Evolutionary conservation across 2,888 invertebrate species (phyloP).

Genomic region (Ennomos quercinarius): DNA sequence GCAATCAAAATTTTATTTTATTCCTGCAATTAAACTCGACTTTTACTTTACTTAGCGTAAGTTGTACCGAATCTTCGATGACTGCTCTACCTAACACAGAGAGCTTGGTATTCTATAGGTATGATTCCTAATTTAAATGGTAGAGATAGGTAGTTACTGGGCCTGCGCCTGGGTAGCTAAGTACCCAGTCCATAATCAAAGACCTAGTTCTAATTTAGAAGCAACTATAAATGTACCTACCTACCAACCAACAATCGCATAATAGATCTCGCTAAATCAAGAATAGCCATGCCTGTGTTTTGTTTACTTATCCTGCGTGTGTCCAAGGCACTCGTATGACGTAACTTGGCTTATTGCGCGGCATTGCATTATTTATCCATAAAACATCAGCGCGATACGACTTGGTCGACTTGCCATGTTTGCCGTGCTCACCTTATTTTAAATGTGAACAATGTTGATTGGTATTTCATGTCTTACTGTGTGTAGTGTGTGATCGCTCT

Average conservation of each 20-base stretch:
- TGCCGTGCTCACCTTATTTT: conserved; percentile 44
- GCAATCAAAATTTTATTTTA: too few relatives aligned
- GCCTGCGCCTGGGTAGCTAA: too few relatives aligned
- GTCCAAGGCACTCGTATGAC: conserved; percentile 57
- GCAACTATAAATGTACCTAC: conserved; percentile 12
- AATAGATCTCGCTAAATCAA: conserved; percentile 22
- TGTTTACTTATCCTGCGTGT: conserved; percentile 16
- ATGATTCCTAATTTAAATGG: too few relatives aligned
- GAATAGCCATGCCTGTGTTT: conserved; percentile 16
- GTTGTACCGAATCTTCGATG: too few relatives aligned
- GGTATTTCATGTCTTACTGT: conserved; percentile 23
- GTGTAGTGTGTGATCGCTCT: neutral
- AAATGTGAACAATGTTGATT: conserved; percentile 45
- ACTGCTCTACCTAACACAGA: too few relatives aligned
- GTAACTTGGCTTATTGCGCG: conserved; percentile 70
- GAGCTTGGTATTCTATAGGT: too few relatives aligned
- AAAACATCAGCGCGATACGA: conserved; percentile 40
- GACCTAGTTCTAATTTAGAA: conserved; percentile 13
- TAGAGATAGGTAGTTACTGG: too few relatives aligned
- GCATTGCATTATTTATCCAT: conserved; percentile 63
- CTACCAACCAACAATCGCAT: conserved; percentile 6
- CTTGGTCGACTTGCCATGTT: conserved; percentile 46
- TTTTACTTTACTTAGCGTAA: too few relatives aligned
- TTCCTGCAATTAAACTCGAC: too few relatives aligned
- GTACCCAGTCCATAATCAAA: too few relatives aligned